Evolutionary conservation across 2,113 vertebrate genomes (phyloP).

Genomic region (Naja naja): DNA sequence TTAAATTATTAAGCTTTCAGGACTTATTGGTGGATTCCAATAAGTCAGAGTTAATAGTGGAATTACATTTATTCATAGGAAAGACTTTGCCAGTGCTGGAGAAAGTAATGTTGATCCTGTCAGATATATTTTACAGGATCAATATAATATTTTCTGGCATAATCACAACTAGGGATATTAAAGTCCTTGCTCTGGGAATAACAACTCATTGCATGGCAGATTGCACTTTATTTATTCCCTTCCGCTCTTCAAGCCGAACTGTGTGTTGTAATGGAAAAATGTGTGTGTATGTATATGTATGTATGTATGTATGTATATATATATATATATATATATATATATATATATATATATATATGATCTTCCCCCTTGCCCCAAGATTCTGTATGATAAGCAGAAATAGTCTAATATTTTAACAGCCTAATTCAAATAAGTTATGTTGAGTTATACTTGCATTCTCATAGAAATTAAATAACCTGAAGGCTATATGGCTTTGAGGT

Average conservation of each 20-base stretch:
- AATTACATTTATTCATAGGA: conserved; percentile 65
- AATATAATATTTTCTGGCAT: conserved; percentile 63
- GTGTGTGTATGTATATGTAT: not conserved
- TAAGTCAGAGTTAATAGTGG: conserved; percentile 68
- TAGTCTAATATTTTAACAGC: conserved; percentile 34
- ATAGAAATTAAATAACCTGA: conserved; percentile 12
- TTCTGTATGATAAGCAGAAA: not conserved
- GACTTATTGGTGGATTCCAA: conserved; percentile 73
- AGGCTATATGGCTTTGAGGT: conserved; percentile 43
- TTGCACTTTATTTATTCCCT: conserved; percentile 48
- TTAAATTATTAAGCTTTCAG: conserved; percentile 63
- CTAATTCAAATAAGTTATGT: conserved; percentile 23
- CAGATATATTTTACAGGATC: conserved; percentile 65
- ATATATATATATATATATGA: not conserved
- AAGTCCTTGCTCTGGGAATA: conserved; percentile 43
- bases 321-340: not conserved
- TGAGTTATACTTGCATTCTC: conserved; percentile 22
- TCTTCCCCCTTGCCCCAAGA: not conserved
- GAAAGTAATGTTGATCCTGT: conserved; percentile 68
- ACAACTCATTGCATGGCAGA: conserved; percentile 52
- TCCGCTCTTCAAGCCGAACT: conserved; percentile 34
- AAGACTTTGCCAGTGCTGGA: conserved; percentile 61
- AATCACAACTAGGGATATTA: conserved; percentile 58
- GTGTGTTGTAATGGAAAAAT: not conserved
- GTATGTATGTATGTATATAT: not conserved